Base-by-base conservation (phyloP, 2,888 invertebrate genomes). In the Phyllotreta striolata region DNA sequence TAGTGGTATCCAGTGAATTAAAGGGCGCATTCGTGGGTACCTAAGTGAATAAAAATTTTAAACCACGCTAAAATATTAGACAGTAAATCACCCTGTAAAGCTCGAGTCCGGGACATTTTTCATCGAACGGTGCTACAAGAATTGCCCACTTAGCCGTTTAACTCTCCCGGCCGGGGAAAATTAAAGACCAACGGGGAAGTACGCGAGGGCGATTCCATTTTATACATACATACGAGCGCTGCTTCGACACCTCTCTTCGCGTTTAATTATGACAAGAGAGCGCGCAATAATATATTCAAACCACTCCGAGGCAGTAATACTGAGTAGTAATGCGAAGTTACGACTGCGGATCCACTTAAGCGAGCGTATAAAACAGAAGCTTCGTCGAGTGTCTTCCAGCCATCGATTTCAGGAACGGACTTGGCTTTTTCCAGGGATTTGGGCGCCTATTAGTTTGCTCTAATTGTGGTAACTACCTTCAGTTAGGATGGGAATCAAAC, bases 231-330 rank as follows among this genome's bases (percentile, higher is more conserved):
- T 24, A 24, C 24, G 24, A 24, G 13, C 46, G 56, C 35, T 8
- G 37, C 35, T 46, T 44, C 9, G 37, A n/a, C 44, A 13, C 46
- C 44, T 56, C 37, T 10, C 13, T 13, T 9, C 35, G 35, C 43
- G 24, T 24, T 24, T 24, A 56, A 56, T 56, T 60, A n/a, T 51
- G 49, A 41, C 35, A 52, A 24, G 38, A 39, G 52, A 52, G 38
- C 39, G 52, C 39, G 44, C 38, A 35, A 62, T 62, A 62, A 62
- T 62, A 56, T 62, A 62, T 62, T 64, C 56, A 56, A 56, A 56
- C 56, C 46, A 37, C 44, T 46, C 46, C 5, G 24, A 24, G 56
- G 44, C 46, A 46, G 37, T 56, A 46, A 44, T 44, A 56, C 37
- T 56, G 10, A 35, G 43, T 24, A 56, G 37, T 56, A 56, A 56